These are phyloP conservation scores for Pteria penguin DNA, from an alignment of 2,888 invertebrate species.

Conservation along the genomic window DNA sequence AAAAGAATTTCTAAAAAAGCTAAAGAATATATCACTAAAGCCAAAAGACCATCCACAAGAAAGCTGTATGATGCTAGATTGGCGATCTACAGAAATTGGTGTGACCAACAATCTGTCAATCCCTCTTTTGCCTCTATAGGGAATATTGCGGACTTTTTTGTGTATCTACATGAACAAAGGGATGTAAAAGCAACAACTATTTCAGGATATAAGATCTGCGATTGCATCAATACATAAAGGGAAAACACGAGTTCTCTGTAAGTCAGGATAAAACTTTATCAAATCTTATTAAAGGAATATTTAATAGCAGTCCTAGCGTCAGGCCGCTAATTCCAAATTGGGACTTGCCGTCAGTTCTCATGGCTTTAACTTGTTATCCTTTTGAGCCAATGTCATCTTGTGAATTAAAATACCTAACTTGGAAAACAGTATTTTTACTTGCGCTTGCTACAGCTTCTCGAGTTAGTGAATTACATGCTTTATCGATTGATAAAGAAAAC, in stretches of 20 bases:
- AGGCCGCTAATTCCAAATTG: constrained; percentile 23
- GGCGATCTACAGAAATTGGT: constrained; percentile 47
- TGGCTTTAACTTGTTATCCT: not conserved
- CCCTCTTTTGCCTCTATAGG: constrained; percentile 34
- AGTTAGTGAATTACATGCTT: constrained; percentile 24
- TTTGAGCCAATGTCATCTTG: not conserved
- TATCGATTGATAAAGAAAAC: constrained; percentile 7
- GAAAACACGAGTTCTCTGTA: not conserved
- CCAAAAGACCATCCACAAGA: constrained; percentile 41
- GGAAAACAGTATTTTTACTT: constrained; percentile 7
- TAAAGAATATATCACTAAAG: constrained; percentile 35
- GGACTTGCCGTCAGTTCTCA: constrained; percentile 25
- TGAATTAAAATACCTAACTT: constrained; percentile 13
- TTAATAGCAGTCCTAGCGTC: constrained; percentile 10
- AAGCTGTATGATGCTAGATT: constrained; percentile 42
- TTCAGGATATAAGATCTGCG: constrained; percentile 21
- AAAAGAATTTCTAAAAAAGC: constrained; percentile 40
- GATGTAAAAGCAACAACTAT: constrained; percentile 16
- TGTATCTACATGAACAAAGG: not conserved
- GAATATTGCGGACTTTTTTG: constrained; percentile 36
- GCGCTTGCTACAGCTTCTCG: constrained; percentile 21
- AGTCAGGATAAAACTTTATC: constrained; percentile 5
- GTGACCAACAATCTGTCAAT: constrained; percentile 40
- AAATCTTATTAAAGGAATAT: constrained; percentile 18
- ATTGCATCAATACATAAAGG: constrained; percentile 10